Conservation (phyloP, 2,888 invertebrate species). For the Hymenopus coronatus region DNA sequence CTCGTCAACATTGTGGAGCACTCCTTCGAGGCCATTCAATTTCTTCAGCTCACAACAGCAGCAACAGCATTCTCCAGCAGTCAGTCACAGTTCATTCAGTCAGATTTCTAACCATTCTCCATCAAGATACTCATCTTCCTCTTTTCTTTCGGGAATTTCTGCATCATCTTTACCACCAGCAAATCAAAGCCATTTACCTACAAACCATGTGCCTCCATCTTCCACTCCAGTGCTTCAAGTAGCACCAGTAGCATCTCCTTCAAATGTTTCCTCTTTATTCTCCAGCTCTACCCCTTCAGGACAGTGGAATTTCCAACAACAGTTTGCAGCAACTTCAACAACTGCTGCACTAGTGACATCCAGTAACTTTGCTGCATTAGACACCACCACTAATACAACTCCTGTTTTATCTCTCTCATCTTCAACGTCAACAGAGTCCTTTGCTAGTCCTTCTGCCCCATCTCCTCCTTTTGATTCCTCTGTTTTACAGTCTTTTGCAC, state of each 20-base stretch:
- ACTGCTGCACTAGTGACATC: neutral
- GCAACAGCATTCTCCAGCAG: neutral
- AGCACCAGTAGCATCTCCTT: neutral
- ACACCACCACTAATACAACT: neutral
- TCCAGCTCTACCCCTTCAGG: neutral
- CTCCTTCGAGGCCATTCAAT: neutral
- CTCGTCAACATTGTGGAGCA: neutral
- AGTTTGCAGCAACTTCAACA: neutral
- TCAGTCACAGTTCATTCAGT: neutral
- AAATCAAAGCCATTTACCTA: neutral
- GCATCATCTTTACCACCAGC: neutral
- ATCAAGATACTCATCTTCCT: neutral
- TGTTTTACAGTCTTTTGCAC: neutral
- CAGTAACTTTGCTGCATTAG: neutral
- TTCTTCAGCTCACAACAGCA: neutral
- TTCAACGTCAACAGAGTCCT: neutral
- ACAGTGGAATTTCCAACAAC: neutral
- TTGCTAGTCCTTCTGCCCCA: neutral
- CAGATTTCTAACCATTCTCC: neutral
- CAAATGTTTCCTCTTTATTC: neutral
- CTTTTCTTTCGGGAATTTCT: neutral
- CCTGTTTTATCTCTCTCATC: neutral
- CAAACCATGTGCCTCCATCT: neutral
- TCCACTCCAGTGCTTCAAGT: slow-evolving; percentile 3
- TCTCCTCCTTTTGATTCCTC: neutral